A percentile compares a stretch with the other conserved stretches of the same genome.
These are phyloP conservation scores for Gambusia affinis DNA, from an alignment of 2,113 vertebrate genomes.

Conservation along the genomic window DNA sequence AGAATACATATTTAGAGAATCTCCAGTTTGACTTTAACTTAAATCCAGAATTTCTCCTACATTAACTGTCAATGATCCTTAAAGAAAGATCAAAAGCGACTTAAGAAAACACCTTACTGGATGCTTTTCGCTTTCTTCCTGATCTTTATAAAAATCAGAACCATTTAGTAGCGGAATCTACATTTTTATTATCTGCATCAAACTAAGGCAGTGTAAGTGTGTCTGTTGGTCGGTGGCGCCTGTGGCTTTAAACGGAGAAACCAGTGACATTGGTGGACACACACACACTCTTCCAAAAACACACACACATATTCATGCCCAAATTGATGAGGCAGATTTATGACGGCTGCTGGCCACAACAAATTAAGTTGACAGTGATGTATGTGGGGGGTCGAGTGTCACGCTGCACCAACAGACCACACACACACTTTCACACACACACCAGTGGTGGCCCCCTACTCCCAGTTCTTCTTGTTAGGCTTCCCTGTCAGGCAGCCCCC, in stretches of 20 bases:
- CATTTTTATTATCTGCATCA: not conserved
- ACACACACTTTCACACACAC: conserved; percentile 49
- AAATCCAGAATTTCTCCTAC: too few relatives aligned
- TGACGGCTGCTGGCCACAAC: conserved; percentile 94
- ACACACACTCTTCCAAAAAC: conserved; percentile 10
- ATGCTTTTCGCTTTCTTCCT: not conserved
- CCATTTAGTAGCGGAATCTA: not conserved
- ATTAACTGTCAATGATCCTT: not conserved
- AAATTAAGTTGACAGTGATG: conserved; percentile 98
- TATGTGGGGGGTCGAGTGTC: conserved; percentile 89
- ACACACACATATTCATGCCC: conserved; percentile 69
- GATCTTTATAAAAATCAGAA: not conserved
- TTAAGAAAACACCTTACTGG: too few relatives aligned
- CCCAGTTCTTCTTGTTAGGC: conserved; percentile 91
- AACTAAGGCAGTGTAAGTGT: conserved; percentile 46
- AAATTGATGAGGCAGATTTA: conserved; percentile 95
- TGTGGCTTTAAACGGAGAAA: conserved; percentile 77
- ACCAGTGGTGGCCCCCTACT: conserved; percentile 80
- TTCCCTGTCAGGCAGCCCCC: conserved; percentile 84
- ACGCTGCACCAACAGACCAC: conserved; percentile 82
- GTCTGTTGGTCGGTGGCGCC: conserved; percentile 55
- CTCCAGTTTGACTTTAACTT: too few relatives aligned
- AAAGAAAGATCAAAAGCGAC: not conserved
- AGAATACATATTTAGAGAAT: too few relatives aligned
- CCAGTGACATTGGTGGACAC: conserved; percentile 26